Evolutionary conservation across 2,113 vertebrate species (phyloP).

Genomic region (Vidua chalybeata): DNA sequence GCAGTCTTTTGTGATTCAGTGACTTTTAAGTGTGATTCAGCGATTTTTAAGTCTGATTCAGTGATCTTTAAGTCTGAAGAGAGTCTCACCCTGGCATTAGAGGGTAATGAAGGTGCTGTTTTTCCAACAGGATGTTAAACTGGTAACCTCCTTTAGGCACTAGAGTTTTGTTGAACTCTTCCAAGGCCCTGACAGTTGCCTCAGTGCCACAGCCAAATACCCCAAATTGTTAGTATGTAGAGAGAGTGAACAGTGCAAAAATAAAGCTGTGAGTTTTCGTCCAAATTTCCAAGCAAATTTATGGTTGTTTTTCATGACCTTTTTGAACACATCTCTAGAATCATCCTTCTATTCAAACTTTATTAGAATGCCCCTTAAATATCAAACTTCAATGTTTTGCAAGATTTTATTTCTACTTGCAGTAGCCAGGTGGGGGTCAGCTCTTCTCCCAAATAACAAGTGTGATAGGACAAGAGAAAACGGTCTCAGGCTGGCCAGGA

Average conservation of each 20-base stretch:
- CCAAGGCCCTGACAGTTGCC: background rate
- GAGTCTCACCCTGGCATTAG: background rate
- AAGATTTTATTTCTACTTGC: background rate
- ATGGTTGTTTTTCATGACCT: background rate
- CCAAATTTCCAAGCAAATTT: background rate
- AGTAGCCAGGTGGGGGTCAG: background rate
- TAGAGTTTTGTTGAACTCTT: background rate
- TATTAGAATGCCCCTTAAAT: background rate
- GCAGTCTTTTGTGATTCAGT: background rate
- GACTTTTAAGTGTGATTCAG: background rate
- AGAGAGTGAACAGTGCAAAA: background rate
- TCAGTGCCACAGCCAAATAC: background rate
- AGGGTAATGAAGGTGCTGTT: background rate
- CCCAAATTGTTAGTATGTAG: background rate
- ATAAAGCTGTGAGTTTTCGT: background rate
- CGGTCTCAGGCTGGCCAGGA: no score
- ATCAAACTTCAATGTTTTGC: background rate
- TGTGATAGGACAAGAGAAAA: no score
- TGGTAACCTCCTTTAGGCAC: background rate
- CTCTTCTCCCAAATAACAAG: no score
- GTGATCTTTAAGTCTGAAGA: background rate
- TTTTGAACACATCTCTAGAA: background rate
- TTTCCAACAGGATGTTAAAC: background rate
- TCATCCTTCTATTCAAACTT: background rate
- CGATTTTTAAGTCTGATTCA: background rate